Base-by-base conservation (phyloP, 2,888 invertebrate species). In the Drosophila anomelani region DNA sequence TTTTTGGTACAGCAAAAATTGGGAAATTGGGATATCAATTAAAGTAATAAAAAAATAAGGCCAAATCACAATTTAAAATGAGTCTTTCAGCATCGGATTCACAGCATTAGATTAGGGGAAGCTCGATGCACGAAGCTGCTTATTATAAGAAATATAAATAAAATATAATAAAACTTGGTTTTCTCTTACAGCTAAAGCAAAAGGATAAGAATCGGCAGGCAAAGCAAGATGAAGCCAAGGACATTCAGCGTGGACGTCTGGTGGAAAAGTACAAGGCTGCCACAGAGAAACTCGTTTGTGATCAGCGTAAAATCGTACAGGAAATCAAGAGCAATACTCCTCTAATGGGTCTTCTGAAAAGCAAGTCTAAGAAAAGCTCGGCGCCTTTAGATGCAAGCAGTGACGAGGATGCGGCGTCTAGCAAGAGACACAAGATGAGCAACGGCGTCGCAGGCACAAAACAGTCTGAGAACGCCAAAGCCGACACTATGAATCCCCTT, bases 211-310 rank as follows among this genome's bases (percentile, higher is more conserved):
- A 32, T 15, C 80, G 59, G 38, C 77, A 72, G 10, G 64, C 67
- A 20, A 60, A 73, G 9, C 72, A 78, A 9, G 77, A 81, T 43
- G 81, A 85, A 1, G 60, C 47, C 6, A 85, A 83, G 46, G 83
- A 86, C 29, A 56, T 76, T 34, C 78, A 85, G 26, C 85, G 92
- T 1, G 92, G 91, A 57, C 92, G 92, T 20, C 68, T 93, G n/a
- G 91, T 92, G 4, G 90, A 91, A 47, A 92, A 92, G 77, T 92
- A 92, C 73, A 92, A 93, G 88, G 75, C 86, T 29, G 88, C 93
- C 85, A 92, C 93, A 75, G 88, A 92, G 88, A 85, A 92, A 41
- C 79, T 91, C 73, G 78, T 91, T n/a, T 91, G 89, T 23, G 90
- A 92, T 63, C 92, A 92, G 53, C 90, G 90, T 23, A 84, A 85